These are phyloP conservation scores for Acropora tenuis DNA, from an alignment of 64 coral and sea anemone genomes.

Conservation along the genomic window DNA sequence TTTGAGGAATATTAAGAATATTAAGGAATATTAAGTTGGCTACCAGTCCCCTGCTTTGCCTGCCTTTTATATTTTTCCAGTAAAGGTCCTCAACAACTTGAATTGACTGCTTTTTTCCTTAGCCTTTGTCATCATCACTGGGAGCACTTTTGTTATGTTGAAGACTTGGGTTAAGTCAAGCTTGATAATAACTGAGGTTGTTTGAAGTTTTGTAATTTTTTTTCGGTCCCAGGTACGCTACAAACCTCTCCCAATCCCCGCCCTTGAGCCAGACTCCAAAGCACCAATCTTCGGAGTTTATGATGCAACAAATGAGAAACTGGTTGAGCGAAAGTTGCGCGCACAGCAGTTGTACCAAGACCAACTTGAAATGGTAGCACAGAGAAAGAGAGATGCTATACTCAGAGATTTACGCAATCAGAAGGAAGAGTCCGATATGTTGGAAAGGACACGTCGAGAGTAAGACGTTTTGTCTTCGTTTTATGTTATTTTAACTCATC, in stretches of 20 bases:
- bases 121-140: too few relatives aligned
- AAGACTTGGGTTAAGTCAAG: too few relatives aligned
- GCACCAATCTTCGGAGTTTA: conserved; percentile 91
- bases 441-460: conserved; percentile 94
- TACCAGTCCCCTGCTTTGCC: too few relatives aligned
- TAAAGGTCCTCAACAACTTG: too few relatives aligned
- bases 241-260: conserved; percentile 94
- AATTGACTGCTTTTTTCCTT: too few relatives aligned
- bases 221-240: conserved; percentile 65
- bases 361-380: conserved; percentile 95
- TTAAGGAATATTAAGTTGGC: too few relatives aligned
- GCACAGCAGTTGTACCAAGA: conserved; percentile 89
- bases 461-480: conserved; percentile 24
- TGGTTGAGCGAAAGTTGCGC: conserved; percentile 74
- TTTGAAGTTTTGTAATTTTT: background rate
- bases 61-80: too few relatives aligned
- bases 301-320: conserved; percentile 91
- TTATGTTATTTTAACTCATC: background rate
- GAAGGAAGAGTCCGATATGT: conserved; percentile 92
- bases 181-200: too few relatives aligned
- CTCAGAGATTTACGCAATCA: conserved; percentile 84
- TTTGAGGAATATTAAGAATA: too few relatives aligned
- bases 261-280: conserved; percentile 85
- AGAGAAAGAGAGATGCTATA: conserved; percentile 94
- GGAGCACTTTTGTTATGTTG: too few relatives aligned